Percentiles rank a stretch among this genome's conserved stretches.
Evolutionary conservation across 1,140 invertebrate species (phyloP).

Genomic region (Platyscapa corneri): DNA sequence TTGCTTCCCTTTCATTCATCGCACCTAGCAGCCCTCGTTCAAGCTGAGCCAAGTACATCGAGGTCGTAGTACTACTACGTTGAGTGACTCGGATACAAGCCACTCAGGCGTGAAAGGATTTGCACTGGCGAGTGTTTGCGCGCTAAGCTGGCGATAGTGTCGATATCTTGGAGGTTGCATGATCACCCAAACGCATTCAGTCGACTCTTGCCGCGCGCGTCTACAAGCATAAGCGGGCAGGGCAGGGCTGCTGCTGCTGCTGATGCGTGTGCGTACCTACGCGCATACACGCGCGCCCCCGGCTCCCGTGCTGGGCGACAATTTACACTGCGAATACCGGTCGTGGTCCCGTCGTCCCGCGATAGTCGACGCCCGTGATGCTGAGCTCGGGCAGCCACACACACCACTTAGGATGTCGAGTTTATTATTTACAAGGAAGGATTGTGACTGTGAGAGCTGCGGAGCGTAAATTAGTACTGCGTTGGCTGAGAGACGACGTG

Average conservation of each 20-base stretch:
- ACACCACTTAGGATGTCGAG: too few relatives aligned
- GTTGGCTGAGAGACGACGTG: too few relatives aligned
- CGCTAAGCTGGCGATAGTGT: slow-evolving; percentile 47
- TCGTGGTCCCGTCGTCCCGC: too few relatives aligned
- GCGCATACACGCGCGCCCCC: too few relatives aligned
- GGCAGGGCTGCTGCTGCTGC: background rate
- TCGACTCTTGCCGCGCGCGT: slow-evolving; percentile 14
- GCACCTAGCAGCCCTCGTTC: slow-evolving; percentile 40
- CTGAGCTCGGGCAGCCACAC: too few relatives aligned
- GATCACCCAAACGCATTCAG: slow-evolving; percentile 44
- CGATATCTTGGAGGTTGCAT: slow-evolving; percentile 40
- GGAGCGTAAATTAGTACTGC: too few relatives aligned
- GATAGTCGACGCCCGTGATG: too few relatives aligned
- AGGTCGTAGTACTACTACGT: background rate
- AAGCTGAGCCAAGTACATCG: slow-evolving; percentile 40
- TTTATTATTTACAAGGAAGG: too few relatives aligned
- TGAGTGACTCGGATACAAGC: slow-evolving; percentile 26
- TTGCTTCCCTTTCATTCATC: slow-evolving; percentile 36
- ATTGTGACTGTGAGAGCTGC: too few relatives aligned
- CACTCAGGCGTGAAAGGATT: slow-evolving; percentile 46
- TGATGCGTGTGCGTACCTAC: too few relatives aligned
- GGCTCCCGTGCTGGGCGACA: too few relatives aligned
- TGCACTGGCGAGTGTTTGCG: slow-evolving; percentile 29
- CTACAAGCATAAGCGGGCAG: slow-evolving; percentile 23
- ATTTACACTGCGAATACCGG: too few relatives aligned